Evolutionary conservation across 2,113 vertebrate species (phyloP).

Genomic region (Hippolais icterina): DNA sequence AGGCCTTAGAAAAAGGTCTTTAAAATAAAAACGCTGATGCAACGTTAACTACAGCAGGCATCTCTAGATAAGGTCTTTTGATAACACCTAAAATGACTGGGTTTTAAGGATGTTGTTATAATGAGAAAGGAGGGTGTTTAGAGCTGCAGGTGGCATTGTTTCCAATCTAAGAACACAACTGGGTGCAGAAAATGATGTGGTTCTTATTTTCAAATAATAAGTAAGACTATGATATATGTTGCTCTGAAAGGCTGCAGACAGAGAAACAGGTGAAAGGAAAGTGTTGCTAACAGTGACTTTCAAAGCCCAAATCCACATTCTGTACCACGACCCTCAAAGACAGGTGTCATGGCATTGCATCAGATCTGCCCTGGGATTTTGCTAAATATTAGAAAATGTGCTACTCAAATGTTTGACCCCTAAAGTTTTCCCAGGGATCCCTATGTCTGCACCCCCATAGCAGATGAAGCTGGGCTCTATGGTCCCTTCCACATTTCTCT

Average conservation of each 20-base stretch:
- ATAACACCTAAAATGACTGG: conserved; percentile 68
- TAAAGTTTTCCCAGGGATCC: not conserved
- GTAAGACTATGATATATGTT: not conserved
- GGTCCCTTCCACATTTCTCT: not conserved
- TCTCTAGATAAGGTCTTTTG: conserved; percentile 53
- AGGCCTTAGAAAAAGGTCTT: not conserved
- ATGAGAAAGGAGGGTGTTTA: conserved; percentile 58
- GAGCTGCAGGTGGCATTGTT: conserved; percentile 64
- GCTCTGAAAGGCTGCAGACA: not conserved
- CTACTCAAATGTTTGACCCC: no score
- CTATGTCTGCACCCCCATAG: not conserved
- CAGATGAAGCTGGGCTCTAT: not conserved
- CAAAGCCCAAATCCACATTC: not conserved
- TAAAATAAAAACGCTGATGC: conserved; percentile 57
- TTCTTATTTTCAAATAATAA: conserved; percentile 46
- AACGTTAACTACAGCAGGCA: conserved; percentile 37
- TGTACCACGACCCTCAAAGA: accelerated
- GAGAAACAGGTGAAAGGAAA: not conserved
- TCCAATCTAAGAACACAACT: conserved; percentile 72
- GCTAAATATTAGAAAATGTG: not conserved
- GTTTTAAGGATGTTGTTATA: conserved; percentile 63
- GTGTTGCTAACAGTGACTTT: not conserved
- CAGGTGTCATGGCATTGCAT: accelerated
- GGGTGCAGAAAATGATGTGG: conserved; percentile 43
- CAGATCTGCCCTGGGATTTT: not conserved